Percentiles rank a stretch among this genome's conserved stretches.
These are phyloP conservation scores for Ochotona curzoniae DNA, from an alignment of 2,113 vertebrate species.

Conservation along the genomic window DNA sequence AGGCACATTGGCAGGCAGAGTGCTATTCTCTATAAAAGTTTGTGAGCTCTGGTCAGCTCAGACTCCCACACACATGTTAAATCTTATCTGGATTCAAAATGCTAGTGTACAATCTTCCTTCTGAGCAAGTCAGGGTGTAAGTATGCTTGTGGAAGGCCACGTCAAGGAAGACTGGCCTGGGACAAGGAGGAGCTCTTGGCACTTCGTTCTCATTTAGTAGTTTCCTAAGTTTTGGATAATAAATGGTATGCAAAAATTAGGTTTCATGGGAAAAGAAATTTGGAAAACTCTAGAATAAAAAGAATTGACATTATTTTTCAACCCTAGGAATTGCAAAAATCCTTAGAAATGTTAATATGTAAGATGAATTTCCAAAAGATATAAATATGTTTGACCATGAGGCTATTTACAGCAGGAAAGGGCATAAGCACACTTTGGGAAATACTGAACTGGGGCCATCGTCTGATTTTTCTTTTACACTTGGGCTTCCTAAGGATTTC, in stretches of 20 bases:
- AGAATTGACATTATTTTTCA: constrained; percentile 36
- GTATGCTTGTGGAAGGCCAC: not conserved
- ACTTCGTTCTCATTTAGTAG: not conserved
- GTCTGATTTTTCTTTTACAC: not conserved
- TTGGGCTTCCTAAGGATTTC: not conserved
- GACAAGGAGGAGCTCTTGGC: not conserved
- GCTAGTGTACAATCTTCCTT: not conserved
- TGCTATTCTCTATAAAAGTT: not conserved
- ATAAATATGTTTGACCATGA: not conserved
- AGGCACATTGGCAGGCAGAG: not conserved
- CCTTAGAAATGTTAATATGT: not conserved
- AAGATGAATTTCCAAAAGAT: not conserved
- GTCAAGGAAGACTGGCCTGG: not conserved
- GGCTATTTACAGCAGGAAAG: not conserved
- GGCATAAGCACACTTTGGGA: not conserved
- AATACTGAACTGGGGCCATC: not conserved
- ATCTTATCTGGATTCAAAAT: constrained; percentile 14
- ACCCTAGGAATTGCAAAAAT: not conserved
- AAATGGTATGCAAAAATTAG: not conserved
- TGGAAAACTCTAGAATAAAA: not conserved
- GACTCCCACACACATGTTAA: constrained; percentile 2
- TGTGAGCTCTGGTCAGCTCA: not conserved
- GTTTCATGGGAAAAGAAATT: not conserved
- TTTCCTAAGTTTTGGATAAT: not conserved
- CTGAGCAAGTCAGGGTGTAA: not conserved